Evolutionary conservation across 2,888 invertebrate genomes (phyloP).

Genomic region (Nemurella pictetii): DNA sequence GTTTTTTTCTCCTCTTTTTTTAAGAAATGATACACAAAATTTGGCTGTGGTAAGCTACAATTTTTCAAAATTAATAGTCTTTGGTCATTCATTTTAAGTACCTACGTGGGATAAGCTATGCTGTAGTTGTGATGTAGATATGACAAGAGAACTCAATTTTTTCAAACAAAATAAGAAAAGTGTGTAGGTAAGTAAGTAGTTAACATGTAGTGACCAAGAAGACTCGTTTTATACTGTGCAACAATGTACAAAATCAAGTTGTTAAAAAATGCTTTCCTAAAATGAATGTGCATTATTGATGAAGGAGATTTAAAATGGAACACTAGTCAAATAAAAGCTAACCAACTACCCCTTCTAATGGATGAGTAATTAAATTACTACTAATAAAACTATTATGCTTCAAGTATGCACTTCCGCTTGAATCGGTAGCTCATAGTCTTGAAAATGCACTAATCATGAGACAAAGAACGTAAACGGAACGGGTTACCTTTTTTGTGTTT

Average conservation of each 20-base stretch:
- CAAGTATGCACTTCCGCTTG: background rate
- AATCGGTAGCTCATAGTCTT: background rate
- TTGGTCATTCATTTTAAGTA: background rate
- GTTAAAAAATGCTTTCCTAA: background rate
- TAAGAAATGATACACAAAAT: slow-evolving; percentile 21
- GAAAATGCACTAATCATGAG: background rate
- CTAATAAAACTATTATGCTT: background rate
- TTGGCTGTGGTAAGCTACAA: slow-evolving; percentile 39
- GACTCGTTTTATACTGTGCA: background rate
- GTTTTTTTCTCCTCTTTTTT: slow-evolving; percentile 7
- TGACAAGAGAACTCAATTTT: background rate
- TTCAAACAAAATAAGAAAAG: background rate
- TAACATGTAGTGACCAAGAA: background rate
- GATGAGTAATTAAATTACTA: background rate
- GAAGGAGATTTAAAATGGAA: background rate
- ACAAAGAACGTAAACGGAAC: background rate
- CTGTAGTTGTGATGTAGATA: background rate
- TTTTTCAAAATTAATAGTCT: slow-evolving; percentile 29
- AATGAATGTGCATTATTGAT: background rate
- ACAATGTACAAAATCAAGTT: background rate
- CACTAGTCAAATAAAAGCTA: background rate
- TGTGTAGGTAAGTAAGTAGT: background rate
- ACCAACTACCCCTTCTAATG: background rate
- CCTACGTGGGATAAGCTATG: background rate
- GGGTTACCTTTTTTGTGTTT: background rate